phyloP scores from a whole-genome alignment of 2,797 vertebrate species.

The Gallinago solitaria region DNA sequence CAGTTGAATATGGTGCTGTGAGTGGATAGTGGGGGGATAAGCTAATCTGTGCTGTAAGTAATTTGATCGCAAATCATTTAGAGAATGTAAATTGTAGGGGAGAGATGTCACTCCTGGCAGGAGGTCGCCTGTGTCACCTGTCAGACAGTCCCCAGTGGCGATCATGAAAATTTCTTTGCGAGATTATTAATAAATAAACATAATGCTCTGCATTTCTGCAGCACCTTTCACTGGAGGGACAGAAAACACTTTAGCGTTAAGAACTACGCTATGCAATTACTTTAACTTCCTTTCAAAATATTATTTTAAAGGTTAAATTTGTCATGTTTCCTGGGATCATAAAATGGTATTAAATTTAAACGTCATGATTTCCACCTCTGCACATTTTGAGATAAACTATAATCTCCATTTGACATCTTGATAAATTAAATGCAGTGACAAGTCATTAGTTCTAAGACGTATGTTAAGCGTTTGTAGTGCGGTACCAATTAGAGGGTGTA shows the following conservation, averaged over 20 bases:
- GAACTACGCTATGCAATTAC: not conserved
- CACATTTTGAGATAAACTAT: not conserved
- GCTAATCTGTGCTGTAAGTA: slow-evolving; percentile 50
- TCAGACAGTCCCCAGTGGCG: slow-evolving; percentile 54
- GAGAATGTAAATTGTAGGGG: slow-evolving; percentile 66
- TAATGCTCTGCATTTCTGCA: slow-evolving; percentile 45
- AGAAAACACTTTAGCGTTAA: not conserved
- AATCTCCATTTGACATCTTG: not conserved
- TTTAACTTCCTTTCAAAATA: not conserved
- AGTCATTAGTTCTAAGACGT: not conserved
- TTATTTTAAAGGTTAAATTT: slow-evolving; percentile 9
- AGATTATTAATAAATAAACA: slow-evolving; percentile 68
- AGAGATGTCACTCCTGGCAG: slow-evolving; percentile 64
- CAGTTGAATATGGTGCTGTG: not conserved
- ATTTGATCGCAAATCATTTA: slow-evolving; percentile 58
- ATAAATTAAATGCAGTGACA: not conserved
- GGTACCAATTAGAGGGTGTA: not conserved
- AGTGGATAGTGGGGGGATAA: not conserved
- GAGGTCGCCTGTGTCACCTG: slow-evolving; percentile 64
- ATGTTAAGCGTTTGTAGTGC: not conserved
- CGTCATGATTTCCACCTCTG: not conserved
- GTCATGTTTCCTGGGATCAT: not conserved
- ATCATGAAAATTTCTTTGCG: slow-evolving; percentile 39
- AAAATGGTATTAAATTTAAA: not conserved
- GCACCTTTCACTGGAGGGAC: not conserved